These are phyloP conservation scores for Gymnoscopelus braueri DNA, from an alignment of 2,797 vertebrate genomes.

Conservation along the genomic window DNA sequence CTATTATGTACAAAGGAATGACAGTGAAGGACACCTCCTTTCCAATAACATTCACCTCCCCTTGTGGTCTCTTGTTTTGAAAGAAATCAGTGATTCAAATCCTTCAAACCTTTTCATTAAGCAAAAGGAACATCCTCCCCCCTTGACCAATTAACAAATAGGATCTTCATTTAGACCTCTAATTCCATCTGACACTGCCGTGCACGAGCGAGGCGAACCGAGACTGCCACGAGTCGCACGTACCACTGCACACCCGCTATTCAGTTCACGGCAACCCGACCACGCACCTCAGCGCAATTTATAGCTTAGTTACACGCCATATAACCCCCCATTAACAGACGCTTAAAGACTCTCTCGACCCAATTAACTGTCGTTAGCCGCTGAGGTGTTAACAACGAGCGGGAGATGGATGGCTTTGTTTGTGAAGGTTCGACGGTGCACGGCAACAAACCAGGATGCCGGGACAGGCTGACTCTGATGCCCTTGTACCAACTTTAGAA, in stretches of 20 bases:
- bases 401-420: slow-evolving; percentile 71
- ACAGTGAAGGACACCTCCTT: too few relatives aligned
- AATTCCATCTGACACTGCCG: slow-evolving; percentile 20
- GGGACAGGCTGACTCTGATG: slow-evolving; percentile 49
- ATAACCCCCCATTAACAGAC: slow-evolving; percentile 77
- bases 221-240: slow-evolving; percentile 1
- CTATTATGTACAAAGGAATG: too few relatives aligned
- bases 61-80: too few relatives aligned
- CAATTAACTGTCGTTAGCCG: slow-evolving; percentile 69
- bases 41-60: too few relatives aligned
- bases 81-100: too few relatives aligned
- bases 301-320: slow-evolving; percentile 74
- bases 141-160: too few relatives aligned
- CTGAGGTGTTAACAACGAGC: slow-evolving; percentile 65
- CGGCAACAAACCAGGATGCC: slow-evolving; percentile 46
- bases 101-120: too few relatives aligned
- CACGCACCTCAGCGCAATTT: slow-evolving; percentile 58
- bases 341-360: slow-evolving; percentile 69
- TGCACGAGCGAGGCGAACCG: not conserved
- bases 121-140: too few relatives aligned
- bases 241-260: slow-evolving; percentile 27
- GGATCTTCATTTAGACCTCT: not conserved
- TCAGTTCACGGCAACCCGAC: slow-evolving; percentile 57
- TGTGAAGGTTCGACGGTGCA: slow-evolving; percentile 56
- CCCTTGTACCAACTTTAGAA: slow-evolving; percentile 45